phyloP scores from a whole-genome alignment of 2,113 vertebrate genomes.

The Crypturellus undulatus region DNA sequence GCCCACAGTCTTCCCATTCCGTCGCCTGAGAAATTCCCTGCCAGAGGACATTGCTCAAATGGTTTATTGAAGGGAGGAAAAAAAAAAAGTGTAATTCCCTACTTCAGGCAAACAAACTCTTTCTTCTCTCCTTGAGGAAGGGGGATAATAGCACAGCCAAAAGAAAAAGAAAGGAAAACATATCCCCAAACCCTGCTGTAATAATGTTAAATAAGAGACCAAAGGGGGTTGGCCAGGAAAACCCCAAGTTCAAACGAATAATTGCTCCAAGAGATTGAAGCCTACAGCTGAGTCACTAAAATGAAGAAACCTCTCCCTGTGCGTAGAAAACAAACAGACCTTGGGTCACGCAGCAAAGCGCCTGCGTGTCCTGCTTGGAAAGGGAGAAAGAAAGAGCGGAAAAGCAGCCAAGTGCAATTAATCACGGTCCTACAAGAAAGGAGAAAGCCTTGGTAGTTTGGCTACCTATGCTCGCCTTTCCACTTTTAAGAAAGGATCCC shows the following conservation, averaged over 20 bases:
- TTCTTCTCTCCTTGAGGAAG: slow-evolving; percentile 19
- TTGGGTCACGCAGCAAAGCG: slow-evolving; percentile 25
- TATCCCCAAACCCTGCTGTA: not conserved
- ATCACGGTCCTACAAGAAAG: slow-evolving; percentile 43
- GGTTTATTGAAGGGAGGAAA: not conserved
- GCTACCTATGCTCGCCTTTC: slow-evolving; percentile 24
- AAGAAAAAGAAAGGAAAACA: not conserved
- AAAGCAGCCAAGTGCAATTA: slow-evolving; percentile 44
- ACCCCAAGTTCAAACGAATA: slow-evolving; percentile 54
- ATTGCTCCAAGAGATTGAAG: slow-evolving; percentile 31
- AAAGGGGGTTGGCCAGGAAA: slow-evolving; percentile 36
- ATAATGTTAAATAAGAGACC: slow-evolving; percentile 40
- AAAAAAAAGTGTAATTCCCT: not conserved
- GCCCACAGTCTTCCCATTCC: slow-evolving; percentile 65
- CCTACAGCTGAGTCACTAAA: slow-evolving; percentile 51
- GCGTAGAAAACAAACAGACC: slow-evolving; percentile 37
- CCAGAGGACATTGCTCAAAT: slow-evolving; percentile 32
- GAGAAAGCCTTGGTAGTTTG: slow-evolving; percentile 38
- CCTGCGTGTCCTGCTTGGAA: slow-evolving; percentile 15
- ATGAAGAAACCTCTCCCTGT: not conserved
- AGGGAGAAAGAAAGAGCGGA: not conserved
- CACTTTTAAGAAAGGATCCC: slow-evolving; percentile 20
- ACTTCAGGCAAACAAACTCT: not conserved
- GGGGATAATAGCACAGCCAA: not conserved
- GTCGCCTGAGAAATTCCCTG: slow-evolving; percentile 32